These are phyloP conservation scores for Drosophila sucinea DNA, from an alignment of 1,140 invertebrate species.

Conservation along the genomic window DNA sequence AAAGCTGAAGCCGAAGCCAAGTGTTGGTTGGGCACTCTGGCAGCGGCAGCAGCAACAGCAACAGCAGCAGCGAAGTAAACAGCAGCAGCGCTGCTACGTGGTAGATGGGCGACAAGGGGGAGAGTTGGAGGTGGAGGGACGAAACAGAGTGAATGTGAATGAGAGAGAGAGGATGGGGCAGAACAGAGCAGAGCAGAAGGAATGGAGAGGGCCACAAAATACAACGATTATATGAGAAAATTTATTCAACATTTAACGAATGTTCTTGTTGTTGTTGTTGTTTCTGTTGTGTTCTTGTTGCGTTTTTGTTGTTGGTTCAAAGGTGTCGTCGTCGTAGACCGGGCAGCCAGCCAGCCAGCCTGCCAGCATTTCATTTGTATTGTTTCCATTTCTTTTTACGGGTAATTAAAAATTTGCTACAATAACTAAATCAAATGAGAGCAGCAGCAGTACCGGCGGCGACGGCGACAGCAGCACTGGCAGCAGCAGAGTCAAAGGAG, in stretches of 20 bases:
- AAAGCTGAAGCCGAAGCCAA: constrained; percentile 68
- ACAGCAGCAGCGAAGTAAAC: constrained; percentile 33
- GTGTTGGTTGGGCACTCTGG: constrained; percentile 19
- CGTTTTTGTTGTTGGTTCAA: constrained; percentile 32
- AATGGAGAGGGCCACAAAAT: background rate
- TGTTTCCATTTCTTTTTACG: constrained; percentile 68
- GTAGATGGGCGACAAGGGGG: constrained; percentile 31
- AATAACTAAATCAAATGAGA: constrained; percentile 75
- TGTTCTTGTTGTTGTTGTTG: constrained; percentile 36
- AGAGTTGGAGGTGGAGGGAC: constrained; percentile 21
- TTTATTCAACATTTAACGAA: constrained; percentile 80
- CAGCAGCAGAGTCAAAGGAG: constrained; percentile 13
- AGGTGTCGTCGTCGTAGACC: constrained; percentile 59
- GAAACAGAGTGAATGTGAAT: constrained; percentile 35
- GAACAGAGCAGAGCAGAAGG: constrained; percentile 19
- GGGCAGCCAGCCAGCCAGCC: constrained; percentile 27
- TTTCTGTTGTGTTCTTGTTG: constrained; percentile 62
- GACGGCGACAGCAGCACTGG: background rate
- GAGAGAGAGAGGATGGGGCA: constrained; percentile 35
- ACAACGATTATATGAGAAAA: constrained; percentile 74
- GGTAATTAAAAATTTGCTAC: constrained; percentile 75
- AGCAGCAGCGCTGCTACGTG: constrained; percentile 41
- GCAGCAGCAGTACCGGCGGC: background rate
- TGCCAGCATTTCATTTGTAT: constrained; percentile 56
- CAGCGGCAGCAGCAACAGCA: constrained; percentile 29